Conservation (phyloP, 2,888 invertebrate species). For the Synanthedon formicaeformis region DNA sequence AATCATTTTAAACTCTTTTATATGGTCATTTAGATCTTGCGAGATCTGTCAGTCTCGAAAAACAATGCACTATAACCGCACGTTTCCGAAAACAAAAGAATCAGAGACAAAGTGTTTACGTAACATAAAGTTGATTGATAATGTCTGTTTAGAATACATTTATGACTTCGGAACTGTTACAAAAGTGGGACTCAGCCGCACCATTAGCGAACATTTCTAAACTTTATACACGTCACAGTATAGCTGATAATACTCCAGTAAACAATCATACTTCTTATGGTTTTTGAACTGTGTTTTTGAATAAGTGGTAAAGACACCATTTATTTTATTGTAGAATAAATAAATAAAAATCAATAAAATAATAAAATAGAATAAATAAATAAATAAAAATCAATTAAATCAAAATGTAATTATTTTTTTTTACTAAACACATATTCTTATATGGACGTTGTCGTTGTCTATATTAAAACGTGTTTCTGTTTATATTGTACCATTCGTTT, state of each 20-base stretch:
- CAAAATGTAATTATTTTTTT: too few species aligned
- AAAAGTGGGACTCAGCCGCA: conserved; percentile 29
- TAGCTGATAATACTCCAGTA: neutral
- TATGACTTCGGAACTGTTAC: conserved; percentile 27
- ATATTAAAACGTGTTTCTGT: too few species aligned
- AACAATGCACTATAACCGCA: conserved; percentile 7
- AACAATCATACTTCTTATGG: neutral
- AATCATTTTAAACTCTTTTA: too few species aligned
- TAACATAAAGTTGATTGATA: conserved; percentile 35
- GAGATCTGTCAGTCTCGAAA: neutral
- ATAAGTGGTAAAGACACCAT: too few species aligned
- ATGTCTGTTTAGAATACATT: conserved; percentile 33
- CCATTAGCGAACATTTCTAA: conserved; percentile 47
- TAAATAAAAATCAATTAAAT: too few species aligned
- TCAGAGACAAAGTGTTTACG: conserved; percentile 17
- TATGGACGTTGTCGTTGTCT: too few species aligned
- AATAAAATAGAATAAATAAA: too few species aligned
- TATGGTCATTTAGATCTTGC: neutral
- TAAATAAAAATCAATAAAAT: too few species aligned
- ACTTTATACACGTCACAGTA: conserved; percentile 11
- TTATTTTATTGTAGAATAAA: too few species aligned
- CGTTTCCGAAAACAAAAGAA: conserved; percentile 23
- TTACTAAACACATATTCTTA: too few species aligned
- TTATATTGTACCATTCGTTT: too few species aligned
- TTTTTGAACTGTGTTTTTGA: too few species aligned